Evolutionary conservation across 2,797 vertebrate genomes (phyloP).

Genomic region (Microctenopoma lineatum): DNA sequence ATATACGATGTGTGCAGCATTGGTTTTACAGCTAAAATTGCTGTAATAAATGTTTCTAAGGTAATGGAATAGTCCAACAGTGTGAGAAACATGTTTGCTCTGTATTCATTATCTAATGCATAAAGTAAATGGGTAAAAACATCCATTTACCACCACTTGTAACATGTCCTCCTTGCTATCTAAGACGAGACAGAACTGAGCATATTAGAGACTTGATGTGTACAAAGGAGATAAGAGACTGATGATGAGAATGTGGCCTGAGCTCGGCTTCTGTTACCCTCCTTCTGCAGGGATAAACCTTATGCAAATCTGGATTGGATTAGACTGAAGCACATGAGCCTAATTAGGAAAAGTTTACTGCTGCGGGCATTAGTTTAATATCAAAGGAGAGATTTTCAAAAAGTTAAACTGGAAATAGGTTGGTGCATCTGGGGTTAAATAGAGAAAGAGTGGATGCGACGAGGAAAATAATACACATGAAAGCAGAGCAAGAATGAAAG

Average conservation of each 20-base stretch:
- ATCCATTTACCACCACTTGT: too few species aligned
- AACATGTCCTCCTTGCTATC: conserved; percentile 4
- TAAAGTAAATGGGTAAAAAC: too few species aligned
- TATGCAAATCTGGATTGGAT: conserved; percentile 74
- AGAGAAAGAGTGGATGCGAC: conserved; percentile 20
- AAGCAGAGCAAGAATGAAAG: conserved; percentile 11
- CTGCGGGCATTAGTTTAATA: conserved; percentile 59
- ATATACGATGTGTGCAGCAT: background rate
- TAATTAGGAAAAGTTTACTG: conserved; percentile 70
- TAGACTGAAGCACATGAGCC: conserved; percentile 57
- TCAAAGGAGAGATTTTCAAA: conserved; percentile 48
- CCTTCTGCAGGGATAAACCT: conserved; percentile 74
- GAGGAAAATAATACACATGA: conserved; percentile 30
- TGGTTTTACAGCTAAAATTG: conserved; percentile 2
- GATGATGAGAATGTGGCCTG: conserved; percentile 62
- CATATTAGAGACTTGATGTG: conserved; percentile 59
- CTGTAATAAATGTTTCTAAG: conserved; percentile 1
- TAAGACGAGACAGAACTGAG: conserved; percentile 53
- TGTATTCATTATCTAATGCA: background rate
- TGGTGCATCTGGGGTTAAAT: conserved; percentile 11
- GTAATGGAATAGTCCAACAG: background rate
- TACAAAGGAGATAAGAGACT: conserved; percentile 75
- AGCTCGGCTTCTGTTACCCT: conserved; percentile 58
- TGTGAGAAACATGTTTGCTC: background rate
- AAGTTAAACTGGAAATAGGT: conserved; percentile 49